Conservation (phyloP, 2,797 vertebrate species). For the Acrocephalus scirpaceus region DNA sequence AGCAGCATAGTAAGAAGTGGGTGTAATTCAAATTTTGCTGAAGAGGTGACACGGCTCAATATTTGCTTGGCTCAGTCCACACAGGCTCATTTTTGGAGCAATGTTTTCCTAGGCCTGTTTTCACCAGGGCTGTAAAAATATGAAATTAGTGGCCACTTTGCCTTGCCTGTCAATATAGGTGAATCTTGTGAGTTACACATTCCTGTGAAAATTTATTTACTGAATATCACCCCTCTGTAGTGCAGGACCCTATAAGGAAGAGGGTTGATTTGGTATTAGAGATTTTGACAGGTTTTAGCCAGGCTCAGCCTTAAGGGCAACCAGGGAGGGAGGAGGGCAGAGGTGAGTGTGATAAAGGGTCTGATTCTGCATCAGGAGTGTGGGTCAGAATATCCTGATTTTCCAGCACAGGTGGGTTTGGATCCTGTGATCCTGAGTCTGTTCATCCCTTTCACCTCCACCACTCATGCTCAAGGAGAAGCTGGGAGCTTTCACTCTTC, state of each 20-base stretch:
- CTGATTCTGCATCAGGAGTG: neutral
- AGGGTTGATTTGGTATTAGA: neutral
- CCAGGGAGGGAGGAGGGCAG: neutral
- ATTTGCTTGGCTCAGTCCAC: neutral
- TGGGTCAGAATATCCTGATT: neutral
- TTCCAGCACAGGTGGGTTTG: neutral
- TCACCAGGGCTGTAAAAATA: neutral
- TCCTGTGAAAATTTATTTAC: neutral
- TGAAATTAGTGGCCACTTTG: neutral
- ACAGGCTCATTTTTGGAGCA: neutral
- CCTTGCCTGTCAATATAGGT: neutral
- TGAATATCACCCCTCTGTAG: too few relatives aligned
- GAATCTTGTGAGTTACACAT: neutral
- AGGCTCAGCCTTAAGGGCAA: neutral
- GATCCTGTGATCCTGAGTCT: neutral
- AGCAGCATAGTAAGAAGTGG: neutral
- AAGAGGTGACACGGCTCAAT: neutral
- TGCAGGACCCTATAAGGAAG: neutral
- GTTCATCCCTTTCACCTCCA: neutral
- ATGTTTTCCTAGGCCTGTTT: neutral
- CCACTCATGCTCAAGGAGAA: neutral
- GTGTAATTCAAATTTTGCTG: neutral
- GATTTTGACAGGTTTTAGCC: neutral
- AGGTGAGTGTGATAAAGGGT: neutral
- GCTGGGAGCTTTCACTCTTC: neutral